These are phyloP conservation scores for Drosophila oshimai DNA, from an alignment of 1,140 invertebrate genomes.

Conservation along the genomic window DNA sequence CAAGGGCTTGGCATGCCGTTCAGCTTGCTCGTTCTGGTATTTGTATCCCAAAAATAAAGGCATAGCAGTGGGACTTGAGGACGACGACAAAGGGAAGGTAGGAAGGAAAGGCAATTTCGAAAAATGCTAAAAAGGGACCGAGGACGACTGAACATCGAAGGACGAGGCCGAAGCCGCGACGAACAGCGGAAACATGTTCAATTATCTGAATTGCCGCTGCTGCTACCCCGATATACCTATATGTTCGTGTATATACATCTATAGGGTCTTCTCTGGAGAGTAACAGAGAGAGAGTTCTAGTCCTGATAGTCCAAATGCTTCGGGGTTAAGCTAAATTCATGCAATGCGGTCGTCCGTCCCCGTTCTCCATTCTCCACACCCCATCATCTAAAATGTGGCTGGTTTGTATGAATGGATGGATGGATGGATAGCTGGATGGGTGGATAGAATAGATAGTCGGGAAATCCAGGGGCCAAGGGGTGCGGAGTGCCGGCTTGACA, in stretches of 20 bases:
- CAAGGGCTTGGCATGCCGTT: constrained; percentile 43
- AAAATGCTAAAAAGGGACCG: constrained; percentile 57
- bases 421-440: background rate
- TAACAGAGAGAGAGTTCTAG: constrained; percentile 8
- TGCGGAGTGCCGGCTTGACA: background rate
- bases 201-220: constrained; percentile 61
- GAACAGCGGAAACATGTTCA: constrained; percentile 70
- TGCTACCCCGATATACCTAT: constrained; percentile 45
- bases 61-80: constrained; percentile 7
- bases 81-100: constrained; percentile 6
- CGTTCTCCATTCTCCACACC: constrained; percentile 26
- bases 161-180: constrained; percentile 28
- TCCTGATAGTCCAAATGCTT: constrained; percentile 26
- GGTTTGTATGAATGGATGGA: background rate
- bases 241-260: background rate
- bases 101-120: constrained; percentile 57
- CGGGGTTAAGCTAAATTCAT: constrained; percentile 57
- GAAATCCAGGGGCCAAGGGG: background rate
- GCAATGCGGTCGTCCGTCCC: constrained; percentile 55
- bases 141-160: constrained; percentile 30
- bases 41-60: constrained; percentile 26
- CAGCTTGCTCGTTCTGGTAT: background rate
- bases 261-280: constrained; percentile 7
- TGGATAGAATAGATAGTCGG: constrained; percentile 14
- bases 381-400: constrained; percentile 1